Evolutionary conservation across 2,113 vertebrate species (phyloP).

Genomic region (Oceanodroma tethys): DNA sequence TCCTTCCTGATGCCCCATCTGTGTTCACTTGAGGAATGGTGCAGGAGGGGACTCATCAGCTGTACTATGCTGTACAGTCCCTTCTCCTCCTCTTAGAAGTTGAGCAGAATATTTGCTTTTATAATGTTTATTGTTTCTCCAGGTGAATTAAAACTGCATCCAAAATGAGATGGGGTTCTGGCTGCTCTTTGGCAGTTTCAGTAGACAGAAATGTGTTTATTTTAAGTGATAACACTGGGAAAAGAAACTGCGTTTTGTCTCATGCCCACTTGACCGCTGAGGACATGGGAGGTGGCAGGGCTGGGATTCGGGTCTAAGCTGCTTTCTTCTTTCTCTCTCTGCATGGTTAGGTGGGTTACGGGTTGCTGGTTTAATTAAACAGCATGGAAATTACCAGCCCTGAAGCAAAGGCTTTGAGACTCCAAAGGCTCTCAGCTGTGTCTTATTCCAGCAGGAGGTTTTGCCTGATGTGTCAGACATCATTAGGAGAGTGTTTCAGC

Average conservation of each 20-base stretch:
- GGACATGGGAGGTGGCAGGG: neutral
- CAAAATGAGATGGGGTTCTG: neutral
- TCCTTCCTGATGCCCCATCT: neutral
- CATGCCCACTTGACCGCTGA: neutral
- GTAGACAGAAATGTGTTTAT: neutral
- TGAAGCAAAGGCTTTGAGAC: neutral
- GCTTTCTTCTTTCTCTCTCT: neutral
- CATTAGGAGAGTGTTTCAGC: neutral
- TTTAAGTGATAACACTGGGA: neutral
- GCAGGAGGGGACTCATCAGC: neutral
- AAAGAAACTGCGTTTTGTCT: neutral
- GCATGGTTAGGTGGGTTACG: neutral
- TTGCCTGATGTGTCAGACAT: neutral
- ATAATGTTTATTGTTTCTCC: neutral
- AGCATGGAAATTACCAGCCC: neutral
- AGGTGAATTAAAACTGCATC: neutral
- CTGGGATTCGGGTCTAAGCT: neutral
- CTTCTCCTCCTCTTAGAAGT: neutral
- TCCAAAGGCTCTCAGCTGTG: neutral
- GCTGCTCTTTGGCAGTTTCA: neutral
- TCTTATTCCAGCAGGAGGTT: neutral
- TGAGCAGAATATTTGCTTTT: neutral
- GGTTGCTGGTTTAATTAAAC: neutral
- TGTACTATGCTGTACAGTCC: neutral
- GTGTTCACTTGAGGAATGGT: rapidly evolving